Percentiles rank a stretch among this genome's conserved stretches.
These are phyloP conservation scores for Lepetodrilus schrolli DNA, from an alignment of 2,888 invertebrate species.

Conservation along the genomic window DNA sequence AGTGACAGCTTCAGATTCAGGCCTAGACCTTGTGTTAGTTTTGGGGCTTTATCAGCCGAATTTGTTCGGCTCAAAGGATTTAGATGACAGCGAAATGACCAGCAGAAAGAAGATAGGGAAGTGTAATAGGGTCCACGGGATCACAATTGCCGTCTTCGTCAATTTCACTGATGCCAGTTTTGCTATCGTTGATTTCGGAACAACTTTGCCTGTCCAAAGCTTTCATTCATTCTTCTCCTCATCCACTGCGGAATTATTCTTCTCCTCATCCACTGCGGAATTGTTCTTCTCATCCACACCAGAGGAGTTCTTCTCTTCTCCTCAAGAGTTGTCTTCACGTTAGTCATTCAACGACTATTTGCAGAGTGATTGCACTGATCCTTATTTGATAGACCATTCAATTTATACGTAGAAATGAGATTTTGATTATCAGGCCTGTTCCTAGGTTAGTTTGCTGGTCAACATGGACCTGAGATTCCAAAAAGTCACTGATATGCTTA, in stretches of 20 bases:
- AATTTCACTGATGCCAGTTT: slow-evolving; percentile 12
- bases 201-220: not conserved
- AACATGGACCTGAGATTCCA: too few relatives aligned
- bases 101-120: slow-evolving; percentile 37
- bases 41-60: slow-evolving; percentile 45
- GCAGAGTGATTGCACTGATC: slow-evolving; percentile 2
- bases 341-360: slow-evolving; percentile 6
- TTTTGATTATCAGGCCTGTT: slow-evolving; percentile 14
- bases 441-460: too few relatives aligned
- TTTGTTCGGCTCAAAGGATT: slow-evolving; percentile 39
- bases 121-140: slow-evolving; percentile 33
- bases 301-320: not conserved
- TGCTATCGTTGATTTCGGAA: slow-evolving; percentile 4
- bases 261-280: not conserved
- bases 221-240: not conserved
- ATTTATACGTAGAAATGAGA: slow-evolving; percentile 14
- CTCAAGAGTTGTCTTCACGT: not conserved
- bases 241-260: not conserved
- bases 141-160: slow-evolving; percentile 24
- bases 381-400: slow-evolving; percentile 21
- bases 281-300: not conserved
- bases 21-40: slow-evolving; percentile 46
- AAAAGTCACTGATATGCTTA: too few relatives aligned
- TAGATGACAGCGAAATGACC: slow-evolving; percentile 33
- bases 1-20: slow-evolving; percentile 44